Conservation (phyloP, 2,888 invertebrate genomes). For the Macrosiphum euphorbiae region DNA sequence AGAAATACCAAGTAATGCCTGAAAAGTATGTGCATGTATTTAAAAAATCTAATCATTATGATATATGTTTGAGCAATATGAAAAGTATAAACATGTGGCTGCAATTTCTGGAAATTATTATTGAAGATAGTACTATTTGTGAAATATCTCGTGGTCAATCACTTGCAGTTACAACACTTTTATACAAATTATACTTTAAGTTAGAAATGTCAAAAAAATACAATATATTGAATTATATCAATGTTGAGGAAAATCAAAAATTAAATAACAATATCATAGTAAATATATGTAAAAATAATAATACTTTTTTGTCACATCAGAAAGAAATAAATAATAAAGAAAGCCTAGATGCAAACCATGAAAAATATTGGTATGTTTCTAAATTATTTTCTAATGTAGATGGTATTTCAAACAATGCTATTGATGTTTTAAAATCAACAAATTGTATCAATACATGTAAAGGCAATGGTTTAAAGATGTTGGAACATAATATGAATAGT, state of each 20-base stretch:
- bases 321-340: background rate
- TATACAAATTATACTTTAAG: constrained; percentile 34
- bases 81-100: constrained; percentile 46
- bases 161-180: constrained; percentile 10
- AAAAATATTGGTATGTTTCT: background rate
- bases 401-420: background rate
- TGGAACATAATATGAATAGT: constrained; percentile 31
- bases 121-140: constrained; percentile 5
- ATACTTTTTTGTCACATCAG: background rate
- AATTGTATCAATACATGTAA: background rate
- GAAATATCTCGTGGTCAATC: constrained; percentile 51
- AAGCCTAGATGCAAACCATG: background rate
- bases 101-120: constrained; percentile 4
- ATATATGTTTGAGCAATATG: constrained; percentile 42
- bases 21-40: background rate
- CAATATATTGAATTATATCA: background rate
- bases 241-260: background rate
- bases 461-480: background rate
- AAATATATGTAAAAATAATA: background rate
- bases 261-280: background rate
- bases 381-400: background rate
- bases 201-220: constrained; percentile 31
- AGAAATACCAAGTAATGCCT: constrained; percentile 48
- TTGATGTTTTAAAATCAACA: constrained; percentile 8
- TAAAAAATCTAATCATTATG: constrained; percentile 14